Evolutionary conservation across 2,888 invertebrate genomes (phyloP).

Genomic region (Pseudococcus longispinus): DNA sequence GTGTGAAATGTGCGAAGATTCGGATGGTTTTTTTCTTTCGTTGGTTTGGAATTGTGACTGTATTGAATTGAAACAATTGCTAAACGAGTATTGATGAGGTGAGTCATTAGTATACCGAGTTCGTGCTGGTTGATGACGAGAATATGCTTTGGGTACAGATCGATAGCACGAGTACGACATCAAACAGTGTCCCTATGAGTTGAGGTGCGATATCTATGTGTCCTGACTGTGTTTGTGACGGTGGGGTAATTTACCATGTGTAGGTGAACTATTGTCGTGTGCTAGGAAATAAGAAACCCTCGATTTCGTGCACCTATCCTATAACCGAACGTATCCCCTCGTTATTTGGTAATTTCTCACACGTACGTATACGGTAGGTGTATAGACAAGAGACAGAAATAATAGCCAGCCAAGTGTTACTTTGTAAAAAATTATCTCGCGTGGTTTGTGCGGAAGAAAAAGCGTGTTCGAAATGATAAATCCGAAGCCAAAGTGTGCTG

Average conservation of each 20-base stretch:
- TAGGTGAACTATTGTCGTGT: not conserved
- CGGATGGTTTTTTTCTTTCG: not conserved
- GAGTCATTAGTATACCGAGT: not conserved
- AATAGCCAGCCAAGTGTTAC: not conserved
- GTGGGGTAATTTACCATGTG: not conserved
- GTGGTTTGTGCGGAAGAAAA: not conserved
- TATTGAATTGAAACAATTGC: not conserved
- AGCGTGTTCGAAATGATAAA: slow-evolving; percentile 23
- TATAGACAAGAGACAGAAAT: slow-evolving; percentile 13
- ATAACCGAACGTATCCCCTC: not conserved
- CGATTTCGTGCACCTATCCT: not conserved
- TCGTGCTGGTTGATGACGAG: not conserved
- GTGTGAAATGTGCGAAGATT: not conserved
- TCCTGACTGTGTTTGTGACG: not conserved
- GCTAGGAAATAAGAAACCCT: not conserved
- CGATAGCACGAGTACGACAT: not conserved
- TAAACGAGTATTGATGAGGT: not conserved
- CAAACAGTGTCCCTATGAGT: not conserved
- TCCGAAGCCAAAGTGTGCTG: not conserved
- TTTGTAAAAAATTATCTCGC: slow-evolving; percentile 17
- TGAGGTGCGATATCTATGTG: not conserved
- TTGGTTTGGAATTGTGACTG: not conserved
- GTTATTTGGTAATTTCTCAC: slow-evolving; percentile 14
- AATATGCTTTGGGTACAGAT: not conserved
- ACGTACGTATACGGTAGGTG: not conserved